A percentile compares a stretch with the other conserved stretches of the same genome.
phyloP scores from a whole-genome alignment of 2,888 invertebrate species.

The Xanthia togata region DNA sequence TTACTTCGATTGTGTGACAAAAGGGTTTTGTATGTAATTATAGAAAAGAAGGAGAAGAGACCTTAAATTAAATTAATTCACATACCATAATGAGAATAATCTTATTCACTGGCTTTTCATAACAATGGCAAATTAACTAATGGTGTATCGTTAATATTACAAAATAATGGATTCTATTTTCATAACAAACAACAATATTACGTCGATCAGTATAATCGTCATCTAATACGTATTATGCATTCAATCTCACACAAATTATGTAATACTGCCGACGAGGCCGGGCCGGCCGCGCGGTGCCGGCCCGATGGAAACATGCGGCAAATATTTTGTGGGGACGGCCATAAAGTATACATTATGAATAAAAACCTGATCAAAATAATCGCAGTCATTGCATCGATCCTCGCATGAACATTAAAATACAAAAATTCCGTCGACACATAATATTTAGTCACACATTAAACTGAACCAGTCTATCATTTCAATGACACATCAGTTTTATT shows the following conservation, averaged over 20 bases:
- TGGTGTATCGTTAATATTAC: conserved; percentile 70
- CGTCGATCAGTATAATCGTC: conserved; percentile 57
- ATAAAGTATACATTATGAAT: conserved; percentile 40
- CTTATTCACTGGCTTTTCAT: conserved; percentile 78
- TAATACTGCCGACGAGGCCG: conserved; percentile 87
- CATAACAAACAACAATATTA: conserved; percentile 64
- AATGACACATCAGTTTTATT: conserved; percentile 57
- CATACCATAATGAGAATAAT: conserved; percentile 60
- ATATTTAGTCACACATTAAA: conserved; percentile 69
- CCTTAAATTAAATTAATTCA: conserved; percentile 58
- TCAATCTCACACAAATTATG: conserved; percentile 80
- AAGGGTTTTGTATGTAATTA: conserved; percentile 16
- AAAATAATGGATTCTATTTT: conserved; percentile 53
- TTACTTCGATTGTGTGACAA: background rate
- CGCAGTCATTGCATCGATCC: conserved; percentile 40
- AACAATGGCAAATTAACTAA: conserved; percentile 73
- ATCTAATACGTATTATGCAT: conserved; percentile 77
- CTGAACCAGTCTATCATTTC: conserved; percentile 70
- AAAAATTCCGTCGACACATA: conserved; percentile 67
- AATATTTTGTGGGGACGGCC: conserved; percentile 71
- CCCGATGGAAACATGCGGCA: conserved; percentile 70
- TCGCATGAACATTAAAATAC: conserved; percentile 44
- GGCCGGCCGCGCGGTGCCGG: conserved; percentile 53
- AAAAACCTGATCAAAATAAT: conserved; percentile 39
- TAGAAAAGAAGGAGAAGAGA: conserved; percentile 15